Conservation (phyloP, 2,888 invertebrate species). For the Smittia sp. region DNA sequence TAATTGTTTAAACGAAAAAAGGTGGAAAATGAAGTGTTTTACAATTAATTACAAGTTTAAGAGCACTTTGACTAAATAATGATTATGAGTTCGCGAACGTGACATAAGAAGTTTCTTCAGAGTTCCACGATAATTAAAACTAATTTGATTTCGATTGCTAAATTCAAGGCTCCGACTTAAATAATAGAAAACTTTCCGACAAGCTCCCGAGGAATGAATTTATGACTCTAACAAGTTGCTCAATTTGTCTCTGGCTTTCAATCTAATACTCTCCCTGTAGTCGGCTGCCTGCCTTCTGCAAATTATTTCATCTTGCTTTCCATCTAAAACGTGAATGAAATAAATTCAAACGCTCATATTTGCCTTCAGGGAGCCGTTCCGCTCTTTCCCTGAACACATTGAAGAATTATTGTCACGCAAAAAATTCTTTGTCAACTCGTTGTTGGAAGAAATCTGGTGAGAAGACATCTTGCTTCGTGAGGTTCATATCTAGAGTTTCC, state of each 20-base stretch:
- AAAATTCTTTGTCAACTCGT: conserved; percentile 36
- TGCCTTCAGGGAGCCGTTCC: not conserved
- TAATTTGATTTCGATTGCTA: not conserved
- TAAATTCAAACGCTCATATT: conserved; percentile 16
- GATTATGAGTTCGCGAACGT: not conserved
- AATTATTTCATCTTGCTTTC: conserved; percentile 36
- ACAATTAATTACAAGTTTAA: conserved; percentile 19
- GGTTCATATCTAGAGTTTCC: not conserved
- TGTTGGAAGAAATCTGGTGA: conserved; percentile 3
- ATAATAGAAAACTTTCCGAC: not conserved
- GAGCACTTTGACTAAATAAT: conserved; percentile 19
- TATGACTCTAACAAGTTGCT: conserved; percentile 41
- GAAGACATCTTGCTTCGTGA: not conserved
- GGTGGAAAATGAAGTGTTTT: conserved; percentile 20
- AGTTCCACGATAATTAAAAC: not conserved
- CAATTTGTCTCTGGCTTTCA: conserved; percentile 35
- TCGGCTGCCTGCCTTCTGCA: conserved; percentile 8
- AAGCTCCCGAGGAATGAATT: conserved; percentile 1
- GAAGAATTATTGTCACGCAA: conserved; percentile 39
- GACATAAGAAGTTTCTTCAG: not conserved
- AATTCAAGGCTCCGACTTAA: not conserved
- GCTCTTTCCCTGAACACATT: not conserved
- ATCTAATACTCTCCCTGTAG: conserved; percentile 1
- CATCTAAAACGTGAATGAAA: conserved; percentile 39
- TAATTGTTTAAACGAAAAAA: conserved; percentile 20